phyloP scores from a whole-genome alignment of 2,888 invertebrate species.

The Conus canariensis region DNA sequence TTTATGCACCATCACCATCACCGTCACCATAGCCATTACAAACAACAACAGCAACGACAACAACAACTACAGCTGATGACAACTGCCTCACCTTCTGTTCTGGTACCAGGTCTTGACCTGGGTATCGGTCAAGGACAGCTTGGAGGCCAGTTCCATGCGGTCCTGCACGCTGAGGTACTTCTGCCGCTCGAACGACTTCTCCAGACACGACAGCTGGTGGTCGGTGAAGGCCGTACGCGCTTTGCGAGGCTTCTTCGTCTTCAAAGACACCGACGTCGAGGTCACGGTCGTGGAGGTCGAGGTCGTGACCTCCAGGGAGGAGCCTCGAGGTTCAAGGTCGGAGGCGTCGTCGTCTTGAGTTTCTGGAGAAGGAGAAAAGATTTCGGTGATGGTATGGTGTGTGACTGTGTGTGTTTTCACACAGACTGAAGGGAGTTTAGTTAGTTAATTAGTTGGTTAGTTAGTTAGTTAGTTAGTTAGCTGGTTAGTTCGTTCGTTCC shows the following conservation, averaged over 20 bases:
- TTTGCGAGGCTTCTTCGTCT: constrained; percentile 94
- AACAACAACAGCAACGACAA: not conserved
- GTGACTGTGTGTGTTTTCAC: too few relatives aligned
- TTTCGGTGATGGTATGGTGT: too few relatives aligned
- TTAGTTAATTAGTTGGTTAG: too few relatives aligned
- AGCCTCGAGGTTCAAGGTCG: not conserved
- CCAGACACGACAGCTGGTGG: constrained; percentile 93
- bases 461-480: too few relatives aligned
- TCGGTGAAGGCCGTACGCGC: constrained; percentile 99
- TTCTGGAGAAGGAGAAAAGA: constrained; percentile 31
- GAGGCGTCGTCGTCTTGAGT: constrained; percentile 36
- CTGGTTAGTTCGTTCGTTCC: too few relatives aligned
- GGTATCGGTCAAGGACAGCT: constrained; percentile 95
- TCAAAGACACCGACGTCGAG: constrained; percentile 43
- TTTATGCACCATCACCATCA: not conserved
- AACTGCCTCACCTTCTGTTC: constrained; percentile 87
- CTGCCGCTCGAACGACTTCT: constrained; percentile 97
- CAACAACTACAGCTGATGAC: not conserved
- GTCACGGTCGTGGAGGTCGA: constrained; percentile 27
- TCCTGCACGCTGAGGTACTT: constrained; percentile 90
- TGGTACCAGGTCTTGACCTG: constrained; percentile 99
- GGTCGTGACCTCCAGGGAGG: constrained; percentile 32
- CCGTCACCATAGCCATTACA: not conserved
- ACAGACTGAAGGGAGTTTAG: too few relatives aligned
- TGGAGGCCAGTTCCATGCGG: constrained; percentile 97